Percentiles rank a stretch among this genome's conserved stretches.
These are phyloP conservation scores for Anarrhichthys ocellatus DNA, from an alignment of 2,113 vertebrate species.

Conservation along the genomic window DNA sequence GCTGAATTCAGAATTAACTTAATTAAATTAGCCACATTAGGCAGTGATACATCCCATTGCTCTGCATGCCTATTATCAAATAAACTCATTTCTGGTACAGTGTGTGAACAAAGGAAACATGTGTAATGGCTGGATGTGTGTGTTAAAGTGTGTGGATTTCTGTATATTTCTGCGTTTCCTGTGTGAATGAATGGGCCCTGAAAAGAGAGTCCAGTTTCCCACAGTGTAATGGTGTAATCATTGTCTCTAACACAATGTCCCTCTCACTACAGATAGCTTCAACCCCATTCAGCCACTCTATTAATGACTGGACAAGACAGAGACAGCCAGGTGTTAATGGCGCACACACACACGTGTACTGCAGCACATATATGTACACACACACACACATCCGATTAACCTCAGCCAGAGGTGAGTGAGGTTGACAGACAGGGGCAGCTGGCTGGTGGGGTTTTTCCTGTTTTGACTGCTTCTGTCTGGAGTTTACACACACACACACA, in stretches of 20 bases:
- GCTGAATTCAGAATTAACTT: conserved; percentile 40
- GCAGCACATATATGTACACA: conserved; percentile 30
- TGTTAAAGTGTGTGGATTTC: conserved; percentile 39
- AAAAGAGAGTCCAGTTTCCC: conserved; percentile 61
- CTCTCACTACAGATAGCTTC: conserved; percentile 36
- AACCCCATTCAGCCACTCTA: conserved; percentile 41
- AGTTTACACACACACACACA: conserved; percentile 9
- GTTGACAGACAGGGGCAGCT: conserved; percentile 72
- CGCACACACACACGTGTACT: conserved; percentile 43
- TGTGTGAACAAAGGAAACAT: conserved; percentile 63
- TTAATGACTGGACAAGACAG: conserved; percentile 50
- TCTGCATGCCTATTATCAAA: conserved; percentile 33
- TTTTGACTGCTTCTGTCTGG: conserved; percentile 75
- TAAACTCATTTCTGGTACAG: conserved; percentile 18
- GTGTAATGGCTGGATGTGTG: conserved; percentile 47
- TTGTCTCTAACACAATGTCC: conserved; percentile 62
- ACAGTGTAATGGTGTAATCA: conserved; percentile 56
- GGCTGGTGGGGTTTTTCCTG: conserved; percentile 71
- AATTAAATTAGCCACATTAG: conserved; percentile 56
- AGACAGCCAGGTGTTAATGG: conserved; percentile 62
- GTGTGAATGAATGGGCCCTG: conserved; percentile 54
- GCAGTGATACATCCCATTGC: conserved; percentile 17
- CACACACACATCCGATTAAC: conserved; percentile 43
- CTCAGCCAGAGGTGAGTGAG: conserved; percentile 55
- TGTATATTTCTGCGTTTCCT: conserved; percentile 69